Conservation (phyloP, 2,888 invertebrate species). For the Chrysodeixis includens region DNA sequence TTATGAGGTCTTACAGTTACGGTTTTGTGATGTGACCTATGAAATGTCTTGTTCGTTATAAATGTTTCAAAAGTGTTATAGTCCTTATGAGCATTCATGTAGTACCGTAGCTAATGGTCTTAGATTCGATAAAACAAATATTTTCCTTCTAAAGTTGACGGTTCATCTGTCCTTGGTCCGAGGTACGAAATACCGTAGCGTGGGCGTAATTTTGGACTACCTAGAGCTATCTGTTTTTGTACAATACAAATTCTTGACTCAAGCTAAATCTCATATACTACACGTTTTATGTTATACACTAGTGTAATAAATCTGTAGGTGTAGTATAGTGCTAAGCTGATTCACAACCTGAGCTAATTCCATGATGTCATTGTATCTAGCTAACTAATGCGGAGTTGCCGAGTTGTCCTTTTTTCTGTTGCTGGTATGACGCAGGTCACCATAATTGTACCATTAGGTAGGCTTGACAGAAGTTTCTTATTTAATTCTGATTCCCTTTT, state of each 20-base stretch:
- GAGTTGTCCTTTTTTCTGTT: neutral
- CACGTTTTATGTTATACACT: neutral
- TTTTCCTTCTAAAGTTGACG: neutral
- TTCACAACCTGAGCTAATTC: constrained; percentile 4
- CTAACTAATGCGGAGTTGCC: no score
- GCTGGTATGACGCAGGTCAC: neutral
- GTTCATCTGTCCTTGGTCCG: no score
- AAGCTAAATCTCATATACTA: neutral
- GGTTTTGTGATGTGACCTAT: no score
- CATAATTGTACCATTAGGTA: neutral
- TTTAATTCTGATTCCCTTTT: no score
- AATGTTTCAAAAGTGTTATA: no score
- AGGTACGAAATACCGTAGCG: neutral
- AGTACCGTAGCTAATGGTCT: no score
- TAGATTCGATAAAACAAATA: no score
- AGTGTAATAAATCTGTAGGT: neutral
- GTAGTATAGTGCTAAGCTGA: neutral
- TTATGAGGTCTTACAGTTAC: no score
- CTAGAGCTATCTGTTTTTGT: neutral
- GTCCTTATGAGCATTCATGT: no score
- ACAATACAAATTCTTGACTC: neutral
- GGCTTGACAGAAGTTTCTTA: no score
- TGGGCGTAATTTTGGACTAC: neutral
- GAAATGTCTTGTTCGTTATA: no score
- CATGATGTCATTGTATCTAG: neutral